These are phyloP conservation scores for Ophioninae sp. DNA, from an alignment of 2,888 invertebrate genomes.

Conservation along the genomic window DNA sequence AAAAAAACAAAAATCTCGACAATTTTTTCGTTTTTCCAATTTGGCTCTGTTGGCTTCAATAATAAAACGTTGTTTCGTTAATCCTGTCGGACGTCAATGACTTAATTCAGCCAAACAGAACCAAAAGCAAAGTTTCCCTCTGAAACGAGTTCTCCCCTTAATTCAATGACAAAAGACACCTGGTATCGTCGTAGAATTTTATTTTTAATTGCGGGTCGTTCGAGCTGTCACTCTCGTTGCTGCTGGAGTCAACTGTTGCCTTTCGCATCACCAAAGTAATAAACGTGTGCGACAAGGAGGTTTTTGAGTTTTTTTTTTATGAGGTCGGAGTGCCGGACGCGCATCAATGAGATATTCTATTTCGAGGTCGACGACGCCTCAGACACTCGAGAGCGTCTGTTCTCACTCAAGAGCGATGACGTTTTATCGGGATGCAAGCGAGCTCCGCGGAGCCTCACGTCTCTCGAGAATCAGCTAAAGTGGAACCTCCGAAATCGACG, in stretches of 20 bases:
- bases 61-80: not conserved
- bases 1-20: not conserved
- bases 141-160: not conserved
- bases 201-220: not conserved
- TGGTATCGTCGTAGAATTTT: not conserved
- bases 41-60: too few relatives aligned
- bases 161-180: not conserved
- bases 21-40: too few relatives aligned
- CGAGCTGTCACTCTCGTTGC: constrained; percentile 48
- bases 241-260: constrained; percentile 38
- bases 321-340: constrained; percentile 51
- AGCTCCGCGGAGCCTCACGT: constrained; percentile 13
- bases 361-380: constrained; percentile 59
- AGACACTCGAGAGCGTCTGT: constrained; percentile 47
- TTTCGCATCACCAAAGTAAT: constrained; percentile 29
- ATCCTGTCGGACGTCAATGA: not conserved
- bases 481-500: constrained; percentile 30
- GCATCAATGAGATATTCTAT: constrained; percentile 63
- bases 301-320: not conserved
- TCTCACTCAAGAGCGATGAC: constrained; percentile 8
- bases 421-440: constrained; percentile 35
- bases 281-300: constrained; percentile 27
- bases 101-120: not conserved
- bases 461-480: constrained; percentile 31
- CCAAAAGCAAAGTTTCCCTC: not conserved